phyloP scores from a whole-genome alignment of 2,113 vertebrate species.

The Pollachius pollachius region DNA sequence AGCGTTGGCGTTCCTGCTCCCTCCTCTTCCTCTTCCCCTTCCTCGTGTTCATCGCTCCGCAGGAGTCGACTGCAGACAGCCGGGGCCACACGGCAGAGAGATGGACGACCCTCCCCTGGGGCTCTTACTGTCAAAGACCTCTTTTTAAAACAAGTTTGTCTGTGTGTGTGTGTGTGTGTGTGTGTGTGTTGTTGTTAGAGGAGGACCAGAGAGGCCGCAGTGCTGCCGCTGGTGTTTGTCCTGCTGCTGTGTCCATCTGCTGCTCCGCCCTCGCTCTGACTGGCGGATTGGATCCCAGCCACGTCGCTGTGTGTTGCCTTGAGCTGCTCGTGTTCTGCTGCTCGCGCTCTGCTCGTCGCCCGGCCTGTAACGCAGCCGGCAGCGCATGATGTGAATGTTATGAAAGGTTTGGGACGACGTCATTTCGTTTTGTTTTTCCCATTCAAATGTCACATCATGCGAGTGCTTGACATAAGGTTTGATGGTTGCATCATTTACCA shows the following conservation, averaged over 20 bases:
- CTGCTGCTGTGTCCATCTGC: slow-evolving; percentile 40
- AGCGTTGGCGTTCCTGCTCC: slow-evolving; percentile 47
- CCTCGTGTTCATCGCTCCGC: too few relatives aligned
- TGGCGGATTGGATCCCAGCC: slow-evolving; percentile 17
- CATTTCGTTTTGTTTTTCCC: too few relatives aligned
- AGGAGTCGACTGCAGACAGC: too few relatives aligned
- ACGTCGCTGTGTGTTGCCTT: slow-evolving; percentile 12
- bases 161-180: slow-evolving; percentile 31
- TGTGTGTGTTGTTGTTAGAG: slow-evolving; percentile 35
- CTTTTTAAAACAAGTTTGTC: slow-evolving; percentile 53
- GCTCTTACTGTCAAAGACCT: slow-evolving; percentile 41
- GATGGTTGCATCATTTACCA: too few relatives aligned
- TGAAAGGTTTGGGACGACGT: too few relatives aligned
- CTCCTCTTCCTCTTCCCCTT: slow-evolving; percentile 18
- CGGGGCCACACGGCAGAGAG: slow-evolving; percentile 52
- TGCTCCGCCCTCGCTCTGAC: slow-evolving; percentile 40
- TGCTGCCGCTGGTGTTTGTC: slow-evolving; percentile 25
- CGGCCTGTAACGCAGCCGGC: slow-evolving; percentile 47
- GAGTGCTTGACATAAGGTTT: too few relatives aligned
- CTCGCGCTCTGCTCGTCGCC: slow-evolving; percentile 43
- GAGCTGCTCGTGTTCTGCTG: slow-evolving; percentile 25
- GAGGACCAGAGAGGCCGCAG: slow-evolving; percentile 40
- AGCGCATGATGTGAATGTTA: slow-evolving; percentile 9
- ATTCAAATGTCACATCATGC: too few relatives aligned
- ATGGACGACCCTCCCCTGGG: slow-evolving; percentile 48